A percentile compares a stretch with the other conserved stretches of the same genome.
Evolutionary conservation across 35 echinoderm and acorn worm species (phyloP).

Genomic region (Hemicentrotus pulcherrimus): DNA sequence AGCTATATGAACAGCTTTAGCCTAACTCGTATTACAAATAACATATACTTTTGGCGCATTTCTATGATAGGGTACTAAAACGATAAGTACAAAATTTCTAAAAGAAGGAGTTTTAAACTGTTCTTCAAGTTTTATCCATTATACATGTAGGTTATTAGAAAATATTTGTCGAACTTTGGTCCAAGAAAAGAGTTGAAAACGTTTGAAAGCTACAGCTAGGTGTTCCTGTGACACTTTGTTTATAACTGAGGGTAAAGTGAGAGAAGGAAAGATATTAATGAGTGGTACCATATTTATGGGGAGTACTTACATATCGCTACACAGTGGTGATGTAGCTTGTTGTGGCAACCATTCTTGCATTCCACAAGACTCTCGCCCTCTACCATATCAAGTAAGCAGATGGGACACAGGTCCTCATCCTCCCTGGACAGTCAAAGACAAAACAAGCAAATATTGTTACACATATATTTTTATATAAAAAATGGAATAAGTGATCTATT

Average conservation of each 20-base stretch:
- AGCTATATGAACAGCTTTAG: no score
- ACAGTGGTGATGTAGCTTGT: slow-evolving; percentile 86
- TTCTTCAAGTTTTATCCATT: no score
- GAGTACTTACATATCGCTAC: slow-evolving; percentile 81
- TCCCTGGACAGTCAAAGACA: slow-evolving; percentile 46
- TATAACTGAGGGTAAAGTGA: not conserved
- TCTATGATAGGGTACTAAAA: no score
- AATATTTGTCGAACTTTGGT: no score
- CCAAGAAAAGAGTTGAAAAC: not conserved
- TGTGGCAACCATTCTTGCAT: slow-evolving; percentile 87
- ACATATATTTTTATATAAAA: not conserved
- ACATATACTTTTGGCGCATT: no score
- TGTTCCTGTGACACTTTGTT: not conserved
- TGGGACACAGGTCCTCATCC: slow-evolving; percentile 88
- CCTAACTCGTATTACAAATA: no score
- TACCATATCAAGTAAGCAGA: slow-evolving; percentile 92
- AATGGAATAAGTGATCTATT: no score
- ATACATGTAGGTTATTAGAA: not conserved
- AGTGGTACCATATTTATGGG: not conserved
- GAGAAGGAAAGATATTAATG: not conserved
- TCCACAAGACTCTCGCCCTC: slow-evolving; percentile 91
- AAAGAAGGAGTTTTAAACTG: no score
- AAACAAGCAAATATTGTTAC: not conserved
- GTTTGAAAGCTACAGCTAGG: no score
- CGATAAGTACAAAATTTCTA: no score